Percentiles rank a stretch among this genome's conserved stretches.
Conservation (phyloP, 1,140 invertebrate species). For the Ceratosolen fusciceps region DNA sequence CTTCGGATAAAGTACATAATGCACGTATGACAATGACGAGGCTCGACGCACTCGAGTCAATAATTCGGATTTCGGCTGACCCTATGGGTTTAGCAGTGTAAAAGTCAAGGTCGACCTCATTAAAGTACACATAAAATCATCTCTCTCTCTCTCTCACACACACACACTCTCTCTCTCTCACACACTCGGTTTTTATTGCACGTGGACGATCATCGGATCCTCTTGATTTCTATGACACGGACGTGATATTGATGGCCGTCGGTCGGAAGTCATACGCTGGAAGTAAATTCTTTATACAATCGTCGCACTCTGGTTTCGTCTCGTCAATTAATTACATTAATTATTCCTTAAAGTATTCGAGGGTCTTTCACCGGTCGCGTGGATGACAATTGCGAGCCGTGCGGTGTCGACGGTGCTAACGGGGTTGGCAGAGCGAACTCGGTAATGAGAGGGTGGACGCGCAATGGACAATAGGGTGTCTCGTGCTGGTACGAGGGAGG, state of each 20-base stretch:
- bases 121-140: constrained; percentile 17
- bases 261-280: constrained; percentile 38
- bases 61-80: not conserved
- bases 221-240: constrained; percentile 38
- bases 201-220: constrained; percentile 56
- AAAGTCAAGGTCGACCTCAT: constrained; percentile 25
- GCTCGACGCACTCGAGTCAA: not conserved
- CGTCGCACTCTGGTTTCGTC: constrained; percentile 19
- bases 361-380: not conserved
- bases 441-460: too few relatives aligned
- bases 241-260: constrained; percentile 15
- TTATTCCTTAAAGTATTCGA: constrained; percentile 1
- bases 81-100: constrained; percentile 14
- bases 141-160: constrained; percentile 15
- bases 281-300: constrained; percentile 44
- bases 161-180: constrained; percentile 30
- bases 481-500: too few relatives aligned
- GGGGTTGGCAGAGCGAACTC: too few relatives aligned
- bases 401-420: too few relatives aligned
- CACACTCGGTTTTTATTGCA: constrained; percentile 63
- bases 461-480: too few relatives aligned
- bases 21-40: not conserved
- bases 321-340: constrained; percentile 13
- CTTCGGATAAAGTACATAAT: not conserved
- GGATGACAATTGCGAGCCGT: not conserved